Evolutionary conservation across 2,113 vertebrate species (phyloP).

Genomic region (Scopus umbretta): DNA sequence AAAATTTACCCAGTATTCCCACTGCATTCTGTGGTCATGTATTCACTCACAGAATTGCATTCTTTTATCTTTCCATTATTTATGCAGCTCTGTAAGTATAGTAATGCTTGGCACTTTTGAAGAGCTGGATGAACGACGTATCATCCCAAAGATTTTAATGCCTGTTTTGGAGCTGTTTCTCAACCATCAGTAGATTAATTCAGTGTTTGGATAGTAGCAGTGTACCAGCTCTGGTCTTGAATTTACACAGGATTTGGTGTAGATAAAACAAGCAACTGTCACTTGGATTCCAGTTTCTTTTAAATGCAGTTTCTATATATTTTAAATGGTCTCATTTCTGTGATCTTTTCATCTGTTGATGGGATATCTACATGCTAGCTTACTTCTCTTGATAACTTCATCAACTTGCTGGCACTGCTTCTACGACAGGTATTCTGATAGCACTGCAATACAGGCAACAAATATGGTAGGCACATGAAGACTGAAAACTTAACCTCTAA

Average conservation of each 20-base stretch:
- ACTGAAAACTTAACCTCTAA: background rate
- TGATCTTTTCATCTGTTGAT: background rate
- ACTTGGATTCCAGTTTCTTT: background rate
- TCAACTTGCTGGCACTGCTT: background rate
- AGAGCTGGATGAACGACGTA: background rate
- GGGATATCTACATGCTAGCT: background rate
- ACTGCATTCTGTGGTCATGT: background rate
- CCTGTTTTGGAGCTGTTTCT: background rate
- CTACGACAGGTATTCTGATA: background rate
- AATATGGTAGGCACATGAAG: background rate
- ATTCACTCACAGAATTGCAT: background rate
- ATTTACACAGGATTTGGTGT: background rate
- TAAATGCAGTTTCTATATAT: background rate
- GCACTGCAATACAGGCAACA: background rate
- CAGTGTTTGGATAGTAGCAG: background rate
- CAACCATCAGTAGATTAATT: background rate
- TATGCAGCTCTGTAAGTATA: background rate
- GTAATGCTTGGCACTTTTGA: background rate
- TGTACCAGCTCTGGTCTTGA: background rate
- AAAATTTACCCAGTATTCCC: background rate
- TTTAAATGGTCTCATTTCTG: background rate
- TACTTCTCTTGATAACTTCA: background rate
- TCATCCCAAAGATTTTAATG: background rate
- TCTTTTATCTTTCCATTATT: background rate
- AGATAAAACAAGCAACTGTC: background rate